Evolutionary conservation across 2,113 vertebrate species (phyloP).

Genomic region (Eurystomus gularis): DNA sequence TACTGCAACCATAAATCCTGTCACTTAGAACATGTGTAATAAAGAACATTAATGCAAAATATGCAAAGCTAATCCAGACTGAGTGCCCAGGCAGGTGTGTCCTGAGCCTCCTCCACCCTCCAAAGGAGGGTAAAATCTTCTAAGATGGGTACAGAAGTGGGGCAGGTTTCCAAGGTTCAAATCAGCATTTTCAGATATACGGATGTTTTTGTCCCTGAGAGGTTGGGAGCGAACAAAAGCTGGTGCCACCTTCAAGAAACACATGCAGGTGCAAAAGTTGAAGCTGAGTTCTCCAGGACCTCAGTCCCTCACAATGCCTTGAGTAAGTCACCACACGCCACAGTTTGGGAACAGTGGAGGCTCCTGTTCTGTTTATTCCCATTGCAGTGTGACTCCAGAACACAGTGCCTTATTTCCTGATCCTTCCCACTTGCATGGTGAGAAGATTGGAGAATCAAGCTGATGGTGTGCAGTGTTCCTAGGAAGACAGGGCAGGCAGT

Average conservation of each 20-base stretch:
- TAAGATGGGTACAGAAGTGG: accelerated
- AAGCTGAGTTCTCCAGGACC: neutral
- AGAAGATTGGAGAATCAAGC: neutral
- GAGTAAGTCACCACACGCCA: neutral
- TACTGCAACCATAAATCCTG: neutral
- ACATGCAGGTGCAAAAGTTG: accelerated
- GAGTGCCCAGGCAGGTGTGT: neutral
- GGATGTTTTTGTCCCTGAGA: neutral
- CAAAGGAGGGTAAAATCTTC: neutral
- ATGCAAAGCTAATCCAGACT: neutral
- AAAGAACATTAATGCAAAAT: neutral
- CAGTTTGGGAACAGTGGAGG: neutral
- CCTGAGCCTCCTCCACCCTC: neutral
- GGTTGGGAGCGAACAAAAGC: neutral
- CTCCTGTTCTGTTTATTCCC: neutral
- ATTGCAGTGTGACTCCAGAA: neutral
- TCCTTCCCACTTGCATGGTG: neutral
- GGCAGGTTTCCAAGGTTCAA: neutral
- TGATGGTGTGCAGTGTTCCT: accelerated
- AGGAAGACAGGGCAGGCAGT: neutral
- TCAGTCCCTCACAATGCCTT: neutral
- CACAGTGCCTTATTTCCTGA: neutral
- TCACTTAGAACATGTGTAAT: neutral
- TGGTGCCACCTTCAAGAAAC: neutral
- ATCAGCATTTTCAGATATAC: neutral